Conservation (phyloP, 2,113 vertebrate species). For the Scopus umbretta region DNA sequence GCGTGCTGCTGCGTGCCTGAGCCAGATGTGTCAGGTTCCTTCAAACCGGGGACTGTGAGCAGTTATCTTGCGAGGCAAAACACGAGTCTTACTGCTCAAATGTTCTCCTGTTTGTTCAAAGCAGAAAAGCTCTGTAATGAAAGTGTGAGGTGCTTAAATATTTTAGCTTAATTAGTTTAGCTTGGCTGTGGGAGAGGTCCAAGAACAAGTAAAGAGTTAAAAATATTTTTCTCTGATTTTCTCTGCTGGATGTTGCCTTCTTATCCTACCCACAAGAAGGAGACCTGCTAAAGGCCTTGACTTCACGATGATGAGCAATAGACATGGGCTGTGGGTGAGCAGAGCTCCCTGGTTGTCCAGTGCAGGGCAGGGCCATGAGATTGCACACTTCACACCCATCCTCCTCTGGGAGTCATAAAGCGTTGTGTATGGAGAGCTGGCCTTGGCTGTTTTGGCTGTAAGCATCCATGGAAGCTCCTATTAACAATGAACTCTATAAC, state of each 20-base stretch:
- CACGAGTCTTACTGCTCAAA: background rate
- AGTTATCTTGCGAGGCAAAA: background rate
- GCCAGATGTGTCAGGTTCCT: background rate
- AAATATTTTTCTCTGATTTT: background rate
- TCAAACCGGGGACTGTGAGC: background rate
- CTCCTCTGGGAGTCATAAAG: background rate
- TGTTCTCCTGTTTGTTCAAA: background rate
- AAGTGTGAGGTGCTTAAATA: background rate
- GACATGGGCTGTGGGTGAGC: fast-evolving
- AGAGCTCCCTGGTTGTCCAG: background rate
- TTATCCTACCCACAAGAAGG: background rate
- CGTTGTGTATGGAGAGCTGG: background rate
- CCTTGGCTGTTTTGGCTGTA: background rate
- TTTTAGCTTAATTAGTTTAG: background rate
- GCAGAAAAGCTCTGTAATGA: background rate
- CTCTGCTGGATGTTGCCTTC: background rate
- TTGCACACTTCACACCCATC: background rate
- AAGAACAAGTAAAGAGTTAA: background rate
- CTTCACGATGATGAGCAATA: background rate
- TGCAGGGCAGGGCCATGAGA: background rate
- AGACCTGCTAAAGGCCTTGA: background rate
- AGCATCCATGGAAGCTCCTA: background rate
- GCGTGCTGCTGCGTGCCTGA: background rate
- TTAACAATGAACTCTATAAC: background rate
- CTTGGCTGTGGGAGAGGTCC: background rate